Conservation (phyloP, 2,113 vertebrate species). For the Cephalopholis sonnerati region DNA sequence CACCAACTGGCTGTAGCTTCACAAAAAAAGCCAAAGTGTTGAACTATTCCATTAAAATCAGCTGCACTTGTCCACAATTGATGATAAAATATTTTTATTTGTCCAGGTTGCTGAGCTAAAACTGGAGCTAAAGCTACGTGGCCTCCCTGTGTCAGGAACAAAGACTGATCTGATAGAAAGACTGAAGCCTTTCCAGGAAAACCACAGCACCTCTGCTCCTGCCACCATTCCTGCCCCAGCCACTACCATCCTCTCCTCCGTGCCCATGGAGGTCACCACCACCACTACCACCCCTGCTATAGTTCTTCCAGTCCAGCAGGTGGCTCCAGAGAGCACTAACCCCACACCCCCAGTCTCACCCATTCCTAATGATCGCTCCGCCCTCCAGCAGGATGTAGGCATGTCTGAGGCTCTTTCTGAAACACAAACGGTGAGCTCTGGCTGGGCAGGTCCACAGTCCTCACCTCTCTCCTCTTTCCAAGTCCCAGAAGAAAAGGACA, state of each 20-base stretch:
- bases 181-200: constrained; percentile 94
- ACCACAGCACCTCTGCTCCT: constrained; percentile 54
- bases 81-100: background rate
- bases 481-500: constrained; percentile 89
- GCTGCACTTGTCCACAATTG: background rate
- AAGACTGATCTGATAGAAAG: constrained; percentile 97
- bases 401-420: constrained; percentile 78
- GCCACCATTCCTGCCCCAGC: constrained; percentile 11
- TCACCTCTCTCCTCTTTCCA: constrained; percentile 61
- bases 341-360: constrained; percentile 92
- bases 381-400: constrained; percentile 83
- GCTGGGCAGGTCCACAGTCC: constrained; percentile 81
- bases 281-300: constrained; percentile 47
- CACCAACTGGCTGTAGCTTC: background rate
- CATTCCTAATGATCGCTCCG: constrained; percentile 83
- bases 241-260: constrained; percentile 47
- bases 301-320: constrained; percentile 64
- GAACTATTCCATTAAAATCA: background rate
- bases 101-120: constrained; percentile 96
- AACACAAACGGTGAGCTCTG: constrained; percentile 79
- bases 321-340: constrained; percentile 77
- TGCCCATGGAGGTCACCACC: constrained; percentile 79
- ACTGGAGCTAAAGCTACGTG: constrained; percentile 95
- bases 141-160: constrained; percentile 96
- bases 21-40: background rate